Base-by-base conservation (phyloP, 2,888 invertebrate species). In the Emesis furor region DNA sequence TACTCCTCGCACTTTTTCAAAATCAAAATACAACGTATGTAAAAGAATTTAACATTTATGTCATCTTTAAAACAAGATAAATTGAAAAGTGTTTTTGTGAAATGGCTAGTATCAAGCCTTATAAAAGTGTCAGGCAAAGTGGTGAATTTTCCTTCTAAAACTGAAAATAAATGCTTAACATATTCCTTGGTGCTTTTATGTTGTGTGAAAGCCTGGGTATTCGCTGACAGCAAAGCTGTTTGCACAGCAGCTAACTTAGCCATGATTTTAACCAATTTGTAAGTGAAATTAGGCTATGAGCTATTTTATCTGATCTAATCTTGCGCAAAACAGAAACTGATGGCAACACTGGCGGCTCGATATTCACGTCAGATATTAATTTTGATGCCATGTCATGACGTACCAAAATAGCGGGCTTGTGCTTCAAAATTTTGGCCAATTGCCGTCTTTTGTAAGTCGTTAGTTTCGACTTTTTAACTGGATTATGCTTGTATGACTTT, bases 121-220 rank as follows among this genome's bases (percentile, higher is more conserved):
- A 51, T 51, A 51, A 51, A 51, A 51, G 51, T 51, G 51, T 51
- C 51, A 51, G 51, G n/a, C 51, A 51, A 51, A 51, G 14, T 51
- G 7, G 51, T 51, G 51, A n/a, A 51, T 51, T 51, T 51, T 51
- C 51, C n/a, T n/a, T 2, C 51, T 51, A 51, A 51, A 51, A n/a
- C 51, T 51, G n/a, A 51, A 51, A 51, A 51, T 51, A 51, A 51
- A 51, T 51, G 51, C 51, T 51, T 51, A 51, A 51, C n/a, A 51
- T 51, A 51, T 51, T 51, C 51, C n/a, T 51, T 51, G 51, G 51
- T 51, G 51, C 14, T 51, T 51, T 51, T 51, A 51, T 51, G n/a
- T 51, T 51, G 51, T 51, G n/a, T 51, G 51, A 51, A 51, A 51
- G 51, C 51, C 51, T 51, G 51, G 51, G 51, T 51, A n/a, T 51